These are phyloP conservation scores for Pygoscelis adeliae DNA, from an alignment of 2,113 vertebrate species.

Conservation along the genomic window DNA sequence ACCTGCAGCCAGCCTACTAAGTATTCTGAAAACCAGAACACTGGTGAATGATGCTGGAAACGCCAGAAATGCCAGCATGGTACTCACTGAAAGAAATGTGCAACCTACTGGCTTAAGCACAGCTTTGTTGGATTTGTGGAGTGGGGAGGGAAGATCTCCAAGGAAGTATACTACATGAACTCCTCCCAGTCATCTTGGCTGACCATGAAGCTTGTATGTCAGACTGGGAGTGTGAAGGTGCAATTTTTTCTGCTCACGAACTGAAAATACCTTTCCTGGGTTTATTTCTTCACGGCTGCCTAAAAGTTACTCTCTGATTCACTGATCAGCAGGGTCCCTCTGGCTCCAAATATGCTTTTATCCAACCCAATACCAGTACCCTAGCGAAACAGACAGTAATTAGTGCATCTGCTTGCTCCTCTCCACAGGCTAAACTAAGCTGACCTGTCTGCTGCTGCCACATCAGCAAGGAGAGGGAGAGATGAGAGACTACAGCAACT, in stretches of 20 bases:
- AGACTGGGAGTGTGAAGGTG: not conserved
- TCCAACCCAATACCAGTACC: not conserved
- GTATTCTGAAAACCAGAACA: not conserved
- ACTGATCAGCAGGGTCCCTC: not conserved
- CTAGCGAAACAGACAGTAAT: not conserved
- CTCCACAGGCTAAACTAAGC: not conserved
- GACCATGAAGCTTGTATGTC: not conserved
- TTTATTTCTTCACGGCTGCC: not conserved
- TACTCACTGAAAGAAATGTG: not conserved
- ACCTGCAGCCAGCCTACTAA: not conserved
- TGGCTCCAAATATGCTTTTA: not conserved
- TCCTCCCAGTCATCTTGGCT: not conserved
- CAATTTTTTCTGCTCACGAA: not conserved
- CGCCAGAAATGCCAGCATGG: not conserved
- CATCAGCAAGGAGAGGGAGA: not conserved
- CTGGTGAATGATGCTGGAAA: not conserved
- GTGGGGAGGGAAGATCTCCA: not conserved
- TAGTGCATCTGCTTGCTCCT: not conserved
- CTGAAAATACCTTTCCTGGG: not conserved
- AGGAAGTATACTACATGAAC: not conserved
- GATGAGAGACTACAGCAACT: not conserved
- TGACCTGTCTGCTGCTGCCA: accelerated
- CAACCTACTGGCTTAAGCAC: not conserved
- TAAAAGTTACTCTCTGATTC: not conserved
- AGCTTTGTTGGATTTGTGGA: not conserved